Base-by-base conservation (phyloP, 2,888 invertebrate genomes). In the Calliscelio sp. region DNA sequence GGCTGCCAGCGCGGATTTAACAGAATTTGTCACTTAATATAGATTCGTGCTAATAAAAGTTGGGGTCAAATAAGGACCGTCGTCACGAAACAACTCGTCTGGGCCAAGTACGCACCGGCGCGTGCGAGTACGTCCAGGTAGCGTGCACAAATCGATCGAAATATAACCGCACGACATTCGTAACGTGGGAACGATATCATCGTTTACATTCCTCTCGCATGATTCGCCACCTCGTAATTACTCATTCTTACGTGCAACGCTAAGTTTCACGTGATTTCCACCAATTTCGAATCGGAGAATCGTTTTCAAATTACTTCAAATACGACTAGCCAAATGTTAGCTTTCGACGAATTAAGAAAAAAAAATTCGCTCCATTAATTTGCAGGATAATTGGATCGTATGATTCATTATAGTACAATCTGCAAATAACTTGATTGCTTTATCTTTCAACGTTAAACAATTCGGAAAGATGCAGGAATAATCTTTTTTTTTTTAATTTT, bases 41-140 rank as follows among this genome's bases (percentile, higher is more conserved):
- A 71, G 59, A 71, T 24, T 49, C 16, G 46, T 49, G 59, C 35
- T 59, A 59, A 46, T 59, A 61, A 73, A 73, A 61, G 38, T 18
- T 8, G 38, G 61, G 61, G 59, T 73, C 41, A 73, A 73, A 61
- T 61, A 73, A 73, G 73, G 61, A n/a, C n/a, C n/a, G 73, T 44
- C 59, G 59, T 59, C 70, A 70, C 70, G 70, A 38, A 70, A 55
- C 28, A 18, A 24, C 10, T 38, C 41, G 41, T 70, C 41, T 28
- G 44, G 55, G 28, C 20, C 28, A 55, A 70, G 41, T 20, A 70
- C 41, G 70, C 44, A 70, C 44, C 35, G 44, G 70, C 55, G 55
- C 70, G 41, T 70, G 20, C 70, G 22, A 11, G 28, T 44, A 41
- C 20, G 25, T 41, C 25, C 55, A 55, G 28, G 44, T 55, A 44